Evolutionary conservation across 2,113 vertebrate species (phyloP), one percentile per base, ranked within the genome.

Genomic region (Tympanuchus pallidicinctus): DNA sequence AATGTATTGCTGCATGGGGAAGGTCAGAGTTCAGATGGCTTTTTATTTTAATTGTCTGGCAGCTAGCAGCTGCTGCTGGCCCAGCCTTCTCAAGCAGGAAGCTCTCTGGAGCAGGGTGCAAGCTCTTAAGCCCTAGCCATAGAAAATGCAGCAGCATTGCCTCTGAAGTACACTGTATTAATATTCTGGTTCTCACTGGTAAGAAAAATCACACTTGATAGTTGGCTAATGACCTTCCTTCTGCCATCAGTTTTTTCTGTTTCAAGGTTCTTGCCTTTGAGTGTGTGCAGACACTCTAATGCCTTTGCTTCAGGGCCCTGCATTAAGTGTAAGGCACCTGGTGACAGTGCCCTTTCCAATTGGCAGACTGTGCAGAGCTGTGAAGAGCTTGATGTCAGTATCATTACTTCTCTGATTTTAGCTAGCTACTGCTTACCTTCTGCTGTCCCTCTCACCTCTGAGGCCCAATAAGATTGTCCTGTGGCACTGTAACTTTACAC

Each of bases 341-440:
- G 30, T 43, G 25, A 28, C 30, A 42, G 22, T 32, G 38, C 30
- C 38, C 38, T 42, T 13, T 79, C 48, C 48, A 34, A 17, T 36
- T 65, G 30, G 17, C 61, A 43, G 48, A 63, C 47, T 34, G 21
- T 21, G n/a, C 74, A 61, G 43, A 30, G n/a, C 43, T 38, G 8
- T 8, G 16, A 40, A 16, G 38, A 66, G 12, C n/a, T 15, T 54
- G 11, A 17, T 45, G 18, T 65, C 0, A 0, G 16, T 84, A 27
- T 74, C 11, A 19, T 8, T 5, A 14, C 8, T 82, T 42, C 20
- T 86, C 34, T 71, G 45, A 40, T 72, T 91, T 71, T 32, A 52
- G 43, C 69, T 63, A 85, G 22, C 43, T 75, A 8, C 9, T 63
- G 20, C 40, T 21, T 48, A 40, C 60, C 18, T 88, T 73, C 21